Percentiles rank a stretch among this genome's conserved stretches.
Evolutionary conservation across 2,113 vertebrate genomes (phyloP).

Genomic region (Epinephelus fuscoguttatus): DNA sequence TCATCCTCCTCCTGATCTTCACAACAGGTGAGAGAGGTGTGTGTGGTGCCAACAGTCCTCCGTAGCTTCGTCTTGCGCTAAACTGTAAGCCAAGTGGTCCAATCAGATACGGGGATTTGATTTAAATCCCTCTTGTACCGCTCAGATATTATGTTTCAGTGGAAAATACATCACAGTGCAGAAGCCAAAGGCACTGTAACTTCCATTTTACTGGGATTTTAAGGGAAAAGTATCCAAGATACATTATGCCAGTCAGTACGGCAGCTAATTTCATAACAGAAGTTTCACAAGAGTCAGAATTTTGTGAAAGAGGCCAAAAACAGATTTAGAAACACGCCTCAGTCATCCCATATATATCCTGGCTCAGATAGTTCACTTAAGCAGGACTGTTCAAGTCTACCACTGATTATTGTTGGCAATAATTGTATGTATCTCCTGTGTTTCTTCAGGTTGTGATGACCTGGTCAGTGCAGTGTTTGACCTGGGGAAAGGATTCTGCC

Average conservation of each 20-base stretch:
- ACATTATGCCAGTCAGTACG: not conserved
- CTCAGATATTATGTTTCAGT: too few species aligned
- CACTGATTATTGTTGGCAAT: not conserved
- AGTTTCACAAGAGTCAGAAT: not conserved
- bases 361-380: not conserved
- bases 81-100: too few species aligned
- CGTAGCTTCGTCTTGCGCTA: not conserved
- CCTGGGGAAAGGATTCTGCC: slow-evolving; percentile 89
- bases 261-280: not conserved
- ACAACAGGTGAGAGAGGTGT: not conserved
- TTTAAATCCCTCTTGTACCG: too few species aligned
- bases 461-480: slow-evolving; percentile 89
- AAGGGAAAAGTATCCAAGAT: not conserved
- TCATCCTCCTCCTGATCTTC: not conserved
- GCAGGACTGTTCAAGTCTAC: not conserved
- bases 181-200: too few species aligned
- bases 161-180: too few species aligned
- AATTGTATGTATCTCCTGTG: slow-evolving; percentile 5
- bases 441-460: slow-evolving; percentile 90
- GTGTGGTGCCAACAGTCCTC: not conserved
- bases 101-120: too few species aligned
- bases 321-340: not conserved
- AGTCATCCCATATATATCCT: not conserved
- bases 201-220: not conserved
- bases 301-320: not conserved